Percentiles rank a stretch among this genome's conserved stretches.
Conservation (phyloP, 2,797 vertebrate genomes). For the Monodelphis domestica region DNA sequence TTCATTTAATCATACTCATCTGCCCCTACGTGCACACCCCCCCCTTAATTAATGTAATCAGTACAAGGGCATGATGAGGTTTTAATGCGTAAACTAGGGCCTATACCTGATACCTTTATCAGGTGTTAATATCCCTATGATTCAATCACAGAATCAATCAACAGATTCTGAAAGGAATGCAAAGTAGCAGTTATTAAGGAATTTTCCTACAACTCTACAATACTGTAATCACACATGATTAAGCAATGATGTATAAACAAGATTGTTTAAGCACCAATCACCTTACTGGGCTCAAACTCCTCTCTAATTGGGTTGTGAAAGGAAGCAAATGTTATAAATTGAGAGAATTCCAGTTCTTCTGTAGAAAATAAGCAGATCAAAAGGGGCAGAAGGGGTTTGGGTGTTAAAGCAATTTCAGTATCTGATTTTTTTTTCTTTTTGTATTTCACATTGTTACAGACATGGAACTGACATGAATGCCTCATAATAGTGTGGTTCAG, state of each 20-base stretch:
- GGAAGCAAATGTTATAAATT: background rate
- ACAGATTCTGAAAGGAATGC: background rate
- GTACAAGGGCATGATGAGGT: background rate
- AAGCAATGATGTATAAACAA: background rate
- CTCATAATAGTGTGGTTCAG: slow-evolving; percentile 73
- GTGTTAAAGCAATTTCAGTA: slow-evolving; percentile 70
- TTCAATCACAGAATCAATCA: background rate
- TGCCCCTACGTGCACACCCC: background rate
- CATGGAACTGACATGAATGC: slow-evolving; percentile 80
- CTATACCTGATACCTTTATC: background rate
- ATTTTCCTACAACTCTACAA: background rate
- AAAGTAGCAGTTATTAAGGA: background rate
- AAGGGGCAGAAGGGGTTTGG: slow-evolving; percentile 59
- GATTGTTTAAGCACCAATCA: background rate
- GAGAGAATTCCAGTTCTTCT: background rate
- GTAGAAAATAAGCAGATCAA: background rate
- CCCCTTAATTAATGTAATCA: background rate
- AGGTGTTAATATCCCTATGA: background rate
- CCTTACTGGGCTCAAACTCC: background rate
- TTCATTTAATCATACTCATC: background rate
- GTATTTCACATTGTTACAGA: slow-evolving; percentile 80
- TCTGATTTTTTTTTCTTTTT: slow-evolving; percentile 67
- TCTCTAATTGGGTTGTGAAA: background rate
- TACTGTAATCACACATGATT: background rate
- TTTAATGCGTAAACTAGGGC: background rate